Base-by-base conservation (phyloP, 2,888 invertebrate species). In the Protodeltote pygarga region DNA sequence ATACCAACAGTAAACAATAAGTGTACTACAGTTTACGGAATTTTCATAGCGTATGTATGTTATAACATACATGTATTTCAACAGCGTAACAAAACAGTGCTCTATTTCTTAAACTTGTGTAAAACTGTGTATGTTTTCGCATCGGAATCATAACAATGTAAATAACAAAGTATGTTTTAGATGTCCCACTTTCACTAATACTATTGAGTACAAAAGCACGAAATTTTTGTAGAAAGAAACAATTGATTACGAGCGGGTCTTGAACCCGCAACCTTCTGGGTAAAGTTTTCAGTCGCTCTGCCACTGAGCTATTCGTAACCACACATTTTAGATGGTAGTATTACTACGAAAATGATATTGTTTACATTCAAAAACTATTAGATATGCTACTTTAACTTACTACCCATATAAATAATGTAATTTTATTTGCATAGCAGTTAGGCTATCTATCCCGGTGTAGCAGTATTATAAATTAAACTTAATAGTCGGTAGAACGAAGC, bases 381-480 rank as follows among this genome's bases (percentile, higher is more conserved):
- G n/a, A n/a, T n/a, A n/a, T n/a, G 23, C 21, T 21, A 39, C 5
- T 10, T 15, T n/a, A n/a, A 9, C 3, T 33, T 15, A 38, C 3
- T 16, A n/a, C 2, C 6, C 13, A 25, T 15, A 14, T 25, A 41
- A 54, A 54, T 57, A 55, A 49, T 54, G 54, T 55, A 49, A 54
- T 49, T 54, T 54, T 54, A 54, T 49, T 54, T 38, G 33, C 33
- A 10, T 6, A 41, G 41, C 41, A 41, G n/a, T n/a, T n/a, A n/a
- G n/a, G n/a, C 27, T 37, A 54, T 54, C 33, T 38, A 54, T 55
- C 37, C 41, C 27, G 37, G 57, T 24, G 41, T 49, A 57, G 21
- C 32, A 34, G 24, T 29, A 42, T 55, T 55, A 49, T 55, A 55
- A 54, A 55, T 54, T 54, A 10, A 54, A 57, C 19, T 42, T 34